A percentile compares a stretch with the other conserved stretches of the same genome.
phyloP scores from a whole-genome alignment of 2,888 invertebrate species.

The Cantharis nigra region DNA sequence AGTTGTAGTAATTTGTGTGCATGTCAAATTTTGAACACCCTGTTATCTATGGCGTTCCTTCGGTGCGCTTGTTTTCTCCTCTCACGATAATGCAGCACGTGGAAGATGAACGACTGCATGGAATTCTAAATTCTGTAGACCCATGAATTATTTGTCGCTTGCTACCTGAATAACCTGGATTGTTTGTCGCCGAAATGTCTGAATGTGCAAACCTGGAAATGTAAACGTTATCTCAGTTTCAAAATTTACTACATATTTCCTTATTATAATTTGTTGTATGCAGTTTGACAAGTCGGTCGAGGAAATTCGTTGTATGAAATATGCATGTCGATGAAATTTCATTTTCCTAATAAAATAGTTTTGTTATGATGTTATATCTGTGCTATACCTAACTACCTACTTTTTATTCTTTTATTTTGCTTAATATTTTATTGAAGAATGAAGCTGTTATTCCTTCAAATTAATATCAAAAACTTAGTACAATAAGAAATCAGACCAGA shows the following conservation, averaged over 20 bases:
- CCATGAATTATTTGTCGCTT: conserved; percentile 35
- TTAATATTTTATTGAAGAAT: conserved; percentile 4
- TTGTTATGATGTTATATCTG: conserved; percentile 19
- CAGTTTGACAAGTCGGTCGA: background rate
- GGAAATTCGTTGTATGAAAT: background rate
- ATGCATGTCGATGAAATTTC: background rate
- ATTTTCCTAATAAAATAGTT: conserved; percentile 21
- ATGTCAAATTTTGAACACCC: conserved; percentile 36
- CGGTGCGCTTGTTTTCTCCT: conserved; percentile 18
- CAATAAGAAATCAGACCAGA: conserved; percentile 28
- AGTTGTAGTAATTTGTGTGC: conserved; percentile 32
- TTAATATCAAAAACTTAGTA: conserved; percentile 34
- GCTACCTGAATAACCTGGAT: conserved; percentile 30
- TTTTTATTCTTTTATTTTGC: conserved; percentile 22
- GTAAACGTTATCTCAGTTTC: conserved; percentile 10
- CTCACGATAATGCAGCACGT: conserved; percentile 20
- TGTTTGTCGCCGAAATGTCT: conserved; percentile 28
- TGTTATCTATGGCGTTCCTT: conserved; percentile 37
- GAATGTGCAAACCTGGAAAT: conserved; percentile 16
- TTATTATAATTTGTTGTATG: conserved; percentile 1
- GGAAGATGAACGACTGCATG: conserved; percentile 37
- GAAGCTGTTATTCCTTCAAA: conserved; percentile 21
- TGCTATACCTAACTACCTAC: background rate
- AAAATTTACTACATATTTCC: conserved; percentile 12
- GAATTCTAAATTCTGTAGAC: conserved; percentile 35